Evolutionary conservation across 2,113 vertebrate species (phyloP), one percentile per base, ranked within the genome.

Genomic region (Paracanthobrama guichenoti): DNA sequence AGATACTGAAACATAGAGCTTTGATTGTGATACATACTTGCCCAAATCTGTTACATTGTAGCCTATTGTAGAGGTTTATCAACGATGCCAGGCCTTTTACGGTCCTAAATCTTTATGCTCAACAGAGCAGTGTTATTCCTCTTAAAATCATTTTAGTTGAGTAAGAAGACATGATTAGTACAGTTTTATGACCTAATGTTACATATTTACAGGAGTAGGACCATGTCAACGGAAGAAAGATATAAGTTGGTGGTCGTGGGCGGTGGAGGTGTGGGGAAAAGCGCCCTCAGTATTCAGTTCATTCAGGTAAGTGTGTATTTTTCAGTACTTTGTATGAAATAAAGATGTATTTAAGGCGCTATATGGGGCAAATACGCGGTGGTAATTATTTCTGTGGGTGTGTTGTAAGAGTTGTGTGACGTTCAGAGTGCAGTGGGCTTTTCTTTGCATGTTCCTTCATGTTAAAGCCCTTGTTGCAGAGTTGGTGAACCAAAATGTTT

Each of bases 241-340:
- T 96, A 96, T 93, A 96, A 97, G 88, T 94, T 98, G 86, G 96
- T 97, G 85, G 97, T 97, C 89, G 97, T 98, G 89, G 97, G 97
- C 76, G 96, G 97, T 24, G 97, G 97, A 89, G 96, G 97, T 81
- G 96, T 97, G 92, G 97, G 96, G 28, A 98, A 97, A 90, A 97
- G 96, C 55, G 97, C 96, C 86, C 94, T 97, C 86, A 97, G 96
- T 89, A 98, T 98, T 91, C 97, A 98, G 94, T 98, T 98, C 90
- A 98, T 98, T 89, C 97, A 97, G 96, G 97, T 97, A 90, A 92
- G 87, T 85, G 12, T 42, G 20, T 55, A 3, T 62, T 20, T 69
- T 60, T 28, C 3, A 31, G 53, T 26, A 31, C 22, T 55, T 60
- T 24, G 10, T 60, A 14, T 46, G 20, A 74, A 69, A 59, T 53